These are phyloP conservation scores for Prionchulus punctatus DNA, from an alignment of 2,888 invertebrate species.

Conservation along the genomic window DNA sequence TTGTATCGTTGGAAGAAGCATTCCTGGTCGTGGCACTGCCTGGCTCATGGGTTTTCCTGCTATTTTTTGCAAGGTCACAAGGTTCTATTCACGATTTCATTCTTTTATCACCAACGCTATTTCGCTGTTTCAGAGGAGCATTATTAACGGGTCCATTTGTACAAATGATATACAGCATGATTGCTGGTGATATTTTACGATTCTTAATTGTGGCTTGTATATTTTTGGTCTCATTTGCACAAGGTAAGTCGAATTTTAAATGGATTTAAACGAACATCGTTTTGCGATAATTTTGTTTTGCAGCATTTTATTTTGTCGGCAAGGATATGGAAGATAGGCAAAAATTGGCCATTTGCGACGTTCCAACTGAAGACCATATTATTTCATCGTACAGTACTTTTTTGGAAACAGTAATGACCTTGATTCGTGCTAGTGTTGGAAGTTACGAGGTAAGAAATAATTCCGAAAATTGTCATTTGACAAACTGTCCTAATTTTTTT, in stretches of 20 bases:
- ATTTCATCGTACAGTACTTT: conserved; percentile 47
- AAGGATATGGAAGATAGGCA: conserved; percentile 44
- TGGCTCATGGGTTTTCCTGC: conserved; percentile 86
- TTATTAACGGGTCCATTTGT: conserved; percentile 93
- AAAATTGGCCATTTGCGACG: background rate
- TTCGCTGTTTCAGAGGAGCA: conserved; percentile 52
- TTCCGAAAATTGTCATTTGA: background rate
- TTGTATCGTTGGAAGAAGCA: conserved; percentile 62
- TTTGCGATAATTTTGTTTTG: conserved; percentile 14
- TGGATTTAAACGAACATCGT: conserved; percentile 18
- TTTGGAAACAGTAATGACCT: conserved; percentile 84
- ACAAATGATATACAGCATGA: conserved; percentile 98
- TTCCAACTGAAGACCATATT: conserved; percentile 16
- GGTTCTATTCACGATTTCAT: conserved; percentile 10
- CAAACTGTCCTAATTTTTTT: background rate
- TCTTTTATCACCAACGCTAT: background rate
- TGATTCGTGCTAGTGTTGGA: conserved; percentile 91
- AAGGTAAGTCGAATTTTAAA: conserved; percentile 53
- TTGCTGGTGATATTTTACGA: conserved; percentile 92
- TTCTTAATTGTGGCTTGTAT: conserved; percentile 93
- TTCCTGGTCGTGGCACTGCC: conserved; percentile 79
- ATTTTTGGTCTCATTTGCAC: conserved; percentile 83
- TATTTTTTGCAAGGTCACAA: conserved; percentile 98
- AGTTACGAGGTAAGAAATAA: conserved; percentile 79
- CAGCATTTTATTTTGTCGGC: conserved; percentile 59